These are phyloP conservation scores for Ctenochaetus hawaiiensis DNA, from an alignment of 2,797 vertebrate species.

Conservation along the genomic window DNA sequence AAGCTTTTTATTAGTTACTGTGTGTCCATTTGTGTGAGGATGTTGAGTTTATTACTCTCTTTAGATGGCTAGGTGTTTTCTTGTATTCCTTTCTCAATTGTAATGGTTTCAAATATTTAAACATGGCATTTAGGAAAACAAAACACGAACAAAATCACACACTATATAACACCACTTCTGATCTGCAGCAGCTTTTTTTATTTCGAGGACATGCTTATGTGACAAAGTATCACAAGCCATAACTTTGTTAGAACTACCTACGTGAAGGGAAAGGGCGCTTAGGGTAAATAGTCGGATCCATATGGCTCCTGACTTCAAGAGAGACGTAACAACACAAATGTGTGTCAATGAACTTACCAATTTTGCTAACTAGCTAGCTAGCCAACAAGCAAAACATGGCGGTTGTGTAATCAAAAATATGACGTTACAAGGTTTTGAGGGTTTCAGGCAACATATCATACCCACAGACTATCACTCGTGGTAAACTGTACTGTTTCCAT, in stretches of 20 bases:
- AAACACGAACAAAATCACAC: not conserved
- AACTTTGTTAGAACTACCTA: accelerated
- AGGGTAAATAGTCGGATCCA: too few species aligned
- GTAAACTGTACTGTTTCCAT: not conserved
- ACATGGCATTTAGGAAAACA: too few species aligned
- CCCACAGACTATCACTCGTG: accelerated
- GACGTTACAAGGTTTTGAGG: accelerated
- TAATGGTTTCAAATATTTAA: not conserved
- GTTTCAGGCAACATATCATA: accelerated
- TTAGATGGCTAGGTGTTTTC: too few species aligned
- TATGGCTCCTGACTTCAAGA: not conserved
- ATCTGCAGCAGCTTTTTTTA: too few species aligned
- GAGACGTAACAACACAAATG: not conserved
- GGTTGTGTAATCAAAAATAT: not conserved
- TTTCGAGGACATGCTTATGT: accelerated
- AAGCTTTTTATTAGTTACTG: not conserved
- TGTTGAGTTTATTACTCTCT: not conserved
- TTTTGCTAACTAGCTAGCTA: slow-evolving; percentile 27
- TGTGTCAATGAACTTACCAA: slow-evolving; percentile 1
- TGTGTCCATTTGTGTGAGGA: not conserved
- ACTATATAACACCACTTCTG: not conserved
- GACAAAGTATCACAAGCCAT: not conserved
- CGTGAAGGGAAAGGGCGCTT: accelerated
- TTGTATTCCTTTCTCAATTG: too few species aligned
- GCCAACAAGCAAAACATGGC: slow-evolving; percentile 28